Conservation (phyloP, 2,113 vertebrate genomes). For the Cynopterus brachyotis region DNA sequence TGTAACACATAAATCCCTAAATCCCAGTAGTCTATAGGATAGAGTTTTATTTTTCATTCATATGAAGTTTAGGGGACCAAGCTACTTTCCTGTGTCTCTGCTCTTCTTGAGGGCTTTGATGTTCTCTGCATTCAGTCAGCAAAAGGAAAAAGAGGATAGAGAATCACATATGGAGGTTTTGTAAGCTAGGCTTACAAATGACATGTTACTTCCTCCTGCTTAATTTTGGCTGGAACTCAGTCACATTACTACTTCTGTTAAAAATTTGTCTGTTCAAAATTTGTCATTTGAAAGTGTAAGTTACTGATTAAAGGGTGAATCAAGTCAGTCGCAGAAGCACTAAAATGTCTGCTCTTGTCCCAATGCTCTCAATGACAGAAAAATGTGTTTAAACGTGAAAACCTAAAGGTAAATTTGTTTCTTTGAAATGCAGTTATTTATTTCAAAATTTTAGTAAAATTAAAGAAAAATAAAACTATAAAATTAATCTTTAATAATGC, state of each 20-base stretch:
- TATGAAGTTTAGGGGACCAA: not conserved
- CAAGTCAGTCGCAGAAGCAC: not conserved
- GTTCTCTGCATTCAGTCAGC: not conserved
- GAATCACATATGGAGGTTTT: not conserved
- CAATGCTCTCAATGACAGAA: not conserved
- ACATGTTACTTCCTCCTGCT: not conserved
- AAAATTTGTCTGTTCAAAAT: not conserved
- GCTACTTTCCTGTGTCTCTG: not conserved
- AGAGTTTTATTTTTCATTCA: not conserved
- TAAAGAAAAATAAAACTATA: not conserved
- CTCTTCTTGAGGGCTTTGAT: not conserved
- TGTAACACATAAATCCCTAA: not conserved
- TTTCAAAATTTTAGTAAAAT: not conserved
- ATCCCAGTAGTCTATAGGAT: not conserved
- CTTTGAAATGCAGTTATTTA: not conserved
- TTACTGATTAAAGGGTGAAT: not conserved
- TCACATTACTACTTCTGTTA: not conserved
- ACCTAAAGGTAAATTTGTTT: not conserved
- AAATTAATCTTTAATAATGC: not conserved
- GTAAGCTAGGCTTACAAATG: not conserved
- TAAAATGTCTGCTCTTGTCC: not conserved
- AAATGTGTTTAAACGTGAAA: not conserved
- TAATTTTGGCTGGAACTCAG: not conserved
- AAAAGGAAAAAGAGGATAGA: not conserved
- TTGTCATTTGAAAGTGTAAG: not conserved